Conservation (phyloP, 2,888 invertebrate genomes). For the Trichacis sp. region DNA sequence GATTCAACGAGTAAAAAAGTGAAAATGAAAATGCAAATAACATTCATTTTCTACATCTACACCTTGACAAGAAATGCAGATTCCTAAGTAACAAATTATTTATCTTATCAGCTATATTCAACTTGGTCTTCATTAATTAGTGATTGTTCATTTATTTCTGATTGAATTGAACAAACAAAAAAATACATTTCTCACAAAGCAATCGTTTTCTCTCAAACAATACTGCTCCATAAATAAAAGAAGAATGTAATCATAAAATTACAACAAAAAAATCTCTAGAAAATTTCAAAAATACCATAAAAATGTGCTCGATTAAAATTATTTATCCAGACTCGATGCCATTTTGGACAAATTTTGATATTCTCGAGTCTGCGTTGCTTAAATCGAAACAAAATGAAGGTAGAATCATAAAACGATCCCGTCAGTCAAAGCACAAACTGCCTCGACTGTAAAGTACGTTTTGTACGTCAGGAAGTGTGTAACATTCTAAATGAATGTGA, state of each 20-base stretch:
- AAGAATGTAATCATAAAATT: neutral
- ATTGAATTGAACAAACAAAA: too few species aligned
- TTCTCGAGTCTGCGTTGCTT: neutral
- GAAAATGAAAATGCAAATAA: neutral
- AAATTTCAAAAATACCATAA: neutral
- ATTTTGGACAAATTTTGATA: conserved; percentile 15
- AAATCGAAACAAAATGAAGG: conserved; percentile 3
- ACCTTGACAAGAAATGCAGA: neutral
- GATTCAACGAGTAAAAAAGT: neutral
- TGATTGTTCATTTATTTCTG: too few species aligned
- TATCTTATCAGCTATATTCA: too few species aligned
- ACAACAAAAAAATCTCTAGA: too few species aligned
- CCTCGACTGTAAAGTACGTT: conserved; percentile 12
- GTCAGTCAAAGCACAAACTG: conserved; percentile 17
- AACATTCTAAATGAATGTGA: conserved; percentile 19
- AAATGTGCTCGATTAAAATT: neutral
- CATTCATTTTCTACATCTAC: conserved; percentile 1
- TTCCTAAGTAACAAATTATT: neutral
- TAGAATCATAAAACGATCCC: conserved; percentile 27
- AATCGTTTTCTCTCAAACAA: too few species aligned
- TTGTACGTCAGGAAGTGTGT: conserved; percentile 23
- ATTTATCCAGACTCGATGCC: conserved; percentile 15
- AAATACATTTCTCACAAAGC: neutral
- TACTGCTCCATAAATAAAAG: neutral
- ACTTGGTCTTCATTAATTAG: too few species aligned